These are phyloP conservation scores for Linnaemya vulpina DNA, from an alignment of 2,888 invertebrate genomes.

Conservation along the genomic window DNA sequence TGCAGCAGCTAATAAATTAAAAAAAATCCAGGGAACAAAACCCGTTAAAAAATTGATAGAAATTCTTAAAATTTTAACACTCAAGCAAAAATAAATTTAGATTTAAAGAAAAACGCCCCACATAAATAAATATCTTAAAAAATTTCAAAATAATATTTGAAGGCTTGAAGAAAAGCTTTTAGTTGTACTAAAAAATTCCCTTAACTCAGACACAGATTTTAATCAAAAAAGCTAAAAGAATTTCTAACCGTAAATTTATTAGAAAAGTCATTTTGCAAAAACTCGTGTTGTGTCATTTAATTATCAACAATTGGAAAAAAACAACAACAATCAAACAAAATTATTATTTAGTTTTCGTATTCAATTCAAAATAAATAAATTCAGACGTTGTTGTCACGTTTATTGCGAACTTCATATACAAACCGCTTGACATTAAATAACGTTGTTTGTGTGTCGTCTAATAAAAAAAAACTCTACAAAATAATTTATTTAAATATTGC, in stretches of 20 bases:
- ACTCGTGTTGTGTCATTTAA: slow-evolving; percentile 11
- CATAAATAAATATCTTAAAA: too few relatives aligned
- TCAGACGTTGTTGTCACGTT: slow-evolving; percentile 53
- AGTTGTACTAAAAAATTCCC: not conserved
- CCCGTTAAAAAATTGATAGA: not conserved
- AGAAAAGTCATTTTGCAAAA: slow-evolving; percentile 19
- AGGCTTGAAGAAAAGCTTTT: not conserved
- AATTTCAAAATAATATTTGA: not conserved
- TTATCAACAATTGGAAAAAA: not conserved
- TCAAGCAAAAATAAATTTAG: too few relatives aligned
- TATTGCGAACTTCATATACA: slow-evolving; percentile 10
- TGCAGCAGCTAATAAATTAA: not conserved
- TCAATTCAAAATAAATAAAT: slow-evolving; percentile 29
- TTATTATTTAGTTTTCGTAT: slow-evolving; percentile 11
- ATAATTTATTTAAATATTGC: slow-evolving; percentile 2
- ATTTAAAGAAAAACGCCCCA: too few relatives aligned
- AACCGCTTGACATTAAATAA: slow-evolving; percentile 41
- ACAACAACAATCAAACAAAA: slow-evolving; percentile 15
- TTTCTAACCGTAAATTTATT: not conserved
- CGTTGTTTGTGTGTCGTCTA: not conserved
- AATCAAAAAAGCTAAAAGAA: not conserved
- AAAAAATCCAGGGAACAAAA: not conserved
- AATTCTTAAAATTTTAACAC: not conserved
- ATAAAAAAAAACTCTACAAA: not conserved
- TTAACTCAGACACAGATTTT: not conserved